Conservation (phyloP, 2,113 vertebrate genomes). For the Zeus faber region DNA sequence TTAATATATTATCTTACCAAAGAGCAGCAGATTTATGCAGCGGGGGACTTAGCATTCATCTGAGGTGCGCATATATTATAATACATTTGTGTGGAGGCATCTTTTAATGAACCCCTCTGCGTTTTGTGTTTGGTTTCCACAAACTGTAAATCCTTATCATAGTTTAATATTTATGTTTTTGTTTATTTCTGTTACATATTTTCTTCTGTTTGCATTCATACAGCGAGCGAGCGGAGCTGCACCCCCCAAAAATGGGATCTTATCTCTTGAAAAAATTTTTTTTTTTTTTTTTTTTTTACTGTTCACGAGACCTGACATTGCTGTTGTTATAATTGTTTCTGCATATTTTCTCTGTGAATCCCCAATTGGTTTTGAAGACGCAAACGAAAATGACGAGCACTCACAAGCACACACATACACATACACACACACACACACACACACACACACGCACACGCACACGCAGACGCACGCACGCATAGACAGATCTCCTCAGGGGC, state of each 20-base stretch:
- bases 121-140: conserved; percentile 11
- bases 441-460: background rate
- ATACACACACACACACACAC: background rate
- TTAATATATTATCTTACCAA: conserved; percentile 41
- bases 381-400: background rate
- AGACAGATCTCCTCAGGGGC: background rate
- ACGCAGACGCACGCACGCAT: background rate
- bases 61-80: conserved; percentile 50
- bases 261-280: too few species aligned
- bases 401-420: background rate
- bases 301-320: too few species aligned
- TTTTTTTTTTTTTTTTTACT: too few species aligned
- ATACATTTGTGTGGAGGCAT: conserved; percentile 31
- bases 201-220: too few species aligned
- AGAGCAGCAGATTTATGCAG: conserved; percentile 38
- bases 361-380: too few species aligned
- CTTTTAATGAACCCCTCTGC: conserved; percentile 41
- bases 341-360: too few species aligned
- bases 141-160: background rate
- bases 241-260: too few species aligned
- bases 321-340: too few species aligned
- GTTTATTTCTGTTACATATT: background rate
- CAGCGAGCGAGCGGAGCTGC: too few species aligned
- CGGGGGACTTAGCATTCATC: conserved; percentile 36
- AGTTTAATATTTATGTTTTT: background rate